Conservation (phyloP, 1,140 invertebrate species). For the Zophobas morio region DNA sequence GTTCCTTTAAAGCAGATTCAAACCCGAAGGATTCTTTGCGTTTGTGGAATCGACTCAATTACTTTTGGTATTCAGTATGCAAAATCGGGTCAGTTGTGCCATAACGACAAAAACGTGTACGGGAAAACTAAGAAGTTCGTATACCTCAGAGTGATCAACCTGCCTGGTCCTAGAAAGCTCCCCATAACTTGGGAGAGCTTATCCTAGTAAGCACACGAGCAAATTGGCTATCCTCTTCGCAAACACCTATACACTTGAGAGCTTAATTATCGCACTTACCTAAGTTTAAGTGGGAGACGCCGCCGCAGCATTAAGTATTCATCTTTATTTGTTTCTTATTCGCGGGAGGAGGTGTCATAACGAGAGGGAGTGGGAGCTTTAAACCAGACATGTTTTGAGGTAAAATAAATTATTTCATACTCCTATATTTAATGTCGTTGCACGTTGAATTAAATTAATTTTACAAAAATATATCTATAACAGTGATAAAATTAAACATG, state of each 20-base stretch:
- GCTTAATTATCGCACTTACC: constrained; percentile 43
- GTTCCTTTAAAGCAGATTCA: constrained; percentile 9
- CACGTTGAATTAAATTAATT: too few relatives aligned
- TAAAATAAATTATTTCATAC: too few relatives aligned
- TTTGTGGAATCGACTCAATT: constrained; percentile 31
- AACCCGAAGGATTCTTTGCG: background rate
- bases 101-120: constrained; percentile 40
- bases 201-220: constrained; percentile 32
- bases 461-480: too few relatives aligned
- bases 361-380: too few relatives aligned
- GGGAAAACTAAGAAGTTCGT: constrained; percentile 25
- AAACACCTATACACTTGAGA: constrained; percentile 40
- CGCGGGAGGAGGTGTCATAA: background rate
- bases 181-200: constrained; percentile 45
- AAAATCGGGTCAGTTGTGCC: constrained; percentile 35
- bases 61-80: constrained; percentile 42
- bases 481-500: too few relatives aligned
- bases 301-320: constrained; percentile 16
- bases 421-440: too few relatives aligned
- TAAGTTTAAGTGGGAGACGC: constrained; percentile 23
- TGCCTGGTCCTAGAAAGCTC: constrained; percentile 14
- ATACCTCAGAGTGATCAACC: constrained; percentile 36
- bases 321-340: constrained; percentile 11
- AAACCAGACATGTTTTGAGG: too few relatives aligned
- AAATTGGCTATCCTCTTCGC: constrained; percentile 43